Base-by-base conservation (phyloP, 2,113 vertebrate genomes). In the Thomomys bottae region DNA sequence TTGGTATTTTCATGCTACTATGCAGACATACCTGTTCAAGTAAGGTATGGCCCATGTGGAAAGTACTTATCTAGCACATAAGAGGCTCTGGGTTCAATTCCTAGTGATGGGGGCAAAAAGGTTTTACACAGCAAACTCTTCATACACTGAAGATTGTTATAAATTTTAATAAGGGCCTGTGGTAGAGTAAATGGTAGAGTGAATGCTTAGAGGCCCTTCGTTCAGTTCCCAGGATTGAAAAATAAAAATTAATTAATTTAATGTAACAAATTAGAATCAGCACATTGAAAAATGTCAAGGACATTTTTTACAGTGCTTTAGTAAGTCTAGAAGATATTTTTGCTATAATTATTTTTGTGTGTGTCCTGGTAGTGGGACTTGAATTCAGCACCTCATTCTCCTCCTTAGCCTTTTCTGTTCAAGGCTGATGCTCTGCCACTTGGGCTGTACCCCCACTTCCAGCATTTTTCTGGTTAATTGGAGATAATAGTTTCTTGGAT, bases 271-370 rank as follows among this genome's bases (percentile, higher is more conserved):
- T 76, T 73, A 59, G 36, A 88, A 77, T 57, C 18, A 57, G 81
- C 92, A 8, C 57, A 87, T 72, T 34, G n/a, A 54, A 54, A 20
- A 82, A 84, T 84, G 71, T 83, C 61, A 85, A 7, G 26, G n/a
- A 88, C 26, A 57, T n/a, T 40, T 71, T 87, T 76, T 30, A 42
- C 36, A 86, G 84, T 73, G 34, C 17, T 84, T 38, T 89, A 32
- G 38, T 80, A 94, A 86, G 87, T 80, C 42, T 9, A 4, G 49
- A 85, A 66, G 57, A 79, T 8, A 79, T 67, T 86, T 76, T 92
- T 54, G 49, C 49, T 45, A 45, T 45, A 45, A 45, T 45, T 45
- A 6, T 54, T 54, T 54, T 54, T 17, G 49, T 54, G 14, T 54
- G 49, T 18, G 17, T 54, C 17, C 14, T 54, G 49, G 15, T 54